phyloP scores from a whole-genome alignment of 2,113 vertebrate species.

The Agelaius tricolor region DNA sequence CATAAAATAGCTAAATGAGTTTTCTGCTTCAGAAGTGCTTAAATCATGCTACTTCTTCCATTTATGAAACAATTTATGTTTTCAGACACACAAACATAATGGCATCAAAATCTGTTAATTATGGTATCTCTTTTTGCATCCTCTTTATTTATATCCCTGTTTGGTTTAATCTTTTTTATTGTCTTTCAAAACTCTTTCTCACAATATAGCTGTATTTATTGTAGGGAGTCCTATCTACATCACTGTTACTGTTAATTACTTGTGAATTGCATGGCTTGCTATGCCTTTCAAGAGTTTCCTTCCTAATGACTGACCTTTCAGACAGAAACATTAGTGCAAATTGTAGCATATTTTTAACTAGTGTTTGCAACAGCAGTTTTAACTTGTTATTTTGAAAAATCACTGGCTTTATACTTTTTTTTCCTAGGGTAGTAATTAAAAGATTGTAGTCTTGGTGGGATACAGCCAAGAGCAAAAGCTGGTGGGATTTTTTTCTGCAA shows the following conservation, averaged over 20 bases:
- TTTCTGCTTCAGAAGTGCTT: slow-evolving; percentile 75
- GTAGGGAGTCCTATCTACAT: slow-evolving; percentile 42
- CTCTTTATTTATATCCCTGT: slow-evolving; percentile 63
- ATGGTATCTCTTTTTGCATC: slow-evolving; percentile 21
- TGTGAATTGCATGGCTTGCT: slow-evolving; percentile 34
- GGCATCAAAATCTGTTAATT: slow-evolving; percentile 74
- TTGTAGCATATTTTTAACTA: background rate
- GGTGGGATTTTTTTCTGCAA: background rate
- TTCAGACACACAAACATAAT: slow-evolving; percentile 49
- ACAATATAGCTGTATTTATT: slow-evolving; percentile 46
- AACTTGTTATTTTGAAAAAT: background rate
- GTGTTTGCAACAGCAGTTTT: background rate
- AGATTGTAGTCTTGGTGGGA: background rate
- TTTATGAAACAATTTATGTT: slow-evolving; percentile 69
- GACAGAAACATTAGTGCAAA: background rate
- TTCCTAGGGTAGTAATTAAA: background rate
- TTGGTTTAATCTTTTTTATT: slow-evolving; percentile 64
- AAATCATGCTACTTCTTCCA: slow-evolving; percentile 67
- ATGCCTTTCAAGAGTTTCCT: slow-evolving; percentile 48
- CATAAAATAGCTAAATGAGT: slow-evolving; percentile 79
- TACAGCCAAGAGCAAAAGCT: background rate
- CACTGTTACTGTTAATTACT: slow-evolving; percentile 63
- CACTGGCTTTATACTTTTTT: background rate
- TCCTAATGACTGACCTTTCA: slow-evolving; percentile 35
- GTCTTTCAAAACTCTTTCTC: slow-evolving; percentile 39